Base-by-base conservation (phyloP, 2,797 vertebrate genomes). In the Poecilia velifera region DNA sequence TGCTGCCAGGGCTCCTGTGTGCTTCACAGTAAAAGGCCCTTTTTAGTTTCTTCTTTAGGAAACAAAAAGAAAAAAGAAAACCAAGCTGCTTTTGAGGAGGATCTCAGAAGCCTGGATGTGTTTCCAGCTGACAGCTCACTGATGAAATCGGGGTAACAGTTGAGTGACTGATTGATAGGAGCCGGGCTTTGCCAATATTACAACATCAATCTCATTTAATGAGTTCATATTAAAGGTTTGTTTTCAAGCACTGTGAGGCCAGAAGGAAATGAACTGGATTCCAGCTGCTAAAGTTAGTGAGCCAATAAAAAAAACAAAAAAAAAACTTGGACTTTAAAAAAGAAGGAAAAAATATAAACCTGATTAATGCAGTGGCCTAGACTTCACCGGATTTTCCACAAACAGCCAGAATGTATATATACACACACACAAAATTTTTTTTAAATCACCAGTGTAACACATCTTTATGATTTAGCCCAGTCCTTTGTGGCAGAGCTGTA, bases 161-260 rank as follows among this genome's bases (percentile, higher is more conserved):
- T 76, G 76, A 84, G 10, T 20, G 57, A 53, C 4, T 74, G 77
- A 76, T 64, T 76, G 79, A 87, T 83, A 76, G 43, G 6, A 74
- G 75, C 55, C 2, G 3, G 6, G 10, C n/a, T 75, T 76, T 68
- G 39, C 62, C 59, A 74, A 55, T 80, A 70, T 62, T 51, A 80
- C 70, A 31, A 31, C 57, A 64, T 72, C n/a, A 41, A 75, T 78
- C 55, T 68, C 22, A 74, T 28, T 66, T 77, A 53, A 82, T 80
- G 43, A 59, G 34, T 77, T 82, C 22, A 53, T 46, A 34, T 64
- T 62, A 47, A 76, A 64, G 9, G 18, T 41, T 45, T 76, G 25
- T n/a, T 74, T 74, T 74, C n/a, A 45, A 64, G 31, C 39, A 59
- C 22, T 34, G 36, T 22, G n/a, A 43, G 22, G 13, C 20, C 34